Evolutionary conservation across 2,113 vertebrate genomes (phyloP).

Genomic region (Oreochromis spilurus): DNA sequence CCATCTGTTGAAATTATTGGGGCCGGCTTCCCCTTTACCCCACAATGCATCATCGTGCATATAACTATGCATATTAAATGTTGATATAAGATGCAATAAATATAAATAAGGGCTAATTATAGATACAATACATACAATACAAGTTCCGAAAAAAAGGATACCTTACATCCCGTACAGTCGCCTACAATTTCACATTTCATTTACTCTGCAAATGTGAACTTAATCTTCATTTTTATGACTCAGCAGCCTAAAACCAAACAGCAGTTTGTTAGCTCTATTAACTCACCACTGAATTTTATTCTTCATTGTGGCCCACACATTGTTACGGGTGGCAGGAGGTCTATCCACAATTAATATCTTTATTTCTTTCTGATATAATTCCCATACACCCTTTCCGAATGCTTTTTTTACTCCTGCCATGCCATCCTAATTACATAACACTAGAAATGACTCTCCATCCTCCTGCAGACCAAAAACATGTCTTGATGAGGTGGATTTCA

Average conservation of each 20-base stretch:
- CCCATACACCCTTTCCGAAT: not conserved
- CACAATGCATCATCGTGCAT: not conserved
- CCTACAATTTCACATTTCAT: not conserved
- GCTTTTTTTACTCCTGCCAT: not conserved
- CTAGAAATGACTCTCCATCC: not conserved
- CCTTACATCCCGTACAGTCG: not conserved
- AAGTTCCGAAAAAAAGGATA: not conserved
- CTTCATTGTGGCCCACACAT: not conserved
- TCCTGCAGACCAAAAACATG: not conserved
- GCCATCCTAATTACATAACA: not conserved
- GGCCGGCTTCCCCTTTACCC: not conserved
- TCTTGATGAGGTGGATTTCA: not conserved
- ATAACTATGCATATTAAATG: not conserved
- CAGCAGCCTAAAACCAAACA: not conserved
- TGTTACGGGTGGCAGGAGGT: not conserved
- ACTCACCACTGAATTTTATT: not conserved
- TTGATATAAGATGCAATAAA: not conserved
- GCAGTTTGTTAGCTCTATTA: not conserved
- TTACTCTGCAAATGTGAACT: not conserved
- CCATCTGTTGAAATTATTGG: not conserved
- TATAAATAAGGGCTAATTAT: not conserved
- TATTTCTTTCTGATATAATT: not conserved
- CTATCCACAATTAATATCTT: not conserved
- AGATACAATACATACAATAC: not conserved
- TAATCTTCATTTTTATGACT: not conserved